These are phyloP conservation scores for Sebastes variabilis DNA, from an alignment of 2,797 vertebrate species.

Conservation along the genomic window DNA sequence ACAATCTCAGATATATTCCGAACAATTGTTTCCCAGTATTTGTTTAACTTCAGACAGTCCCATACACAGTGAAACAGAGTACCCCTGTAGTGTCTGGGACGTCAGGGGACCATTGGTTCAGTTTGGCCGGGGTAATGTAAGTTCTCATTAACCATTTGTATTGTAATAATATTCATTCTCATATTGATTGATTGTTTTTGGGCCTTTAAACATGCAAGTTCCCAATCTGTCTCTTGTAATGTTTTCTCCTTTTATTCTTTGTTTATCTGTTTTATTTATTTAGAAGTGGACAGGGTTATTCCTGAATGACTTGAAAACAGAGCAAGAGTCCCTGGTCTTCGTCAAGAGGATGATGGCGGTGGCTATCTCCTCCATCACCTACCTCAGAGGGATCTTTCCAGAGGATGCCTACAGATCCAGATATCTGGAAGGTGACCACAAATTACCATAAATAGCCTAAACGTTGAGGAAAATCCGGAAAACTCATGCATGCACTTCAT, in stretches of 20 bases:
- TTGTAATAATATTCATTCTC: too few species aligned
- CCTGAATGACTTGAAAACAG: conserved; percentile 70
- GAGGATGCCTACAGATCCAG: conserved; percentile 81
- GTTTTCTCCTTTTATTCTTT: not conserved
- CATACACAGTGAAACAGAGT: too few species aligned
- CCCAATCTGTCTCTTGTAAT: too few species aligned
- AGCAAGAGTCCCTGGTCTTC: conserved; percentile 75
- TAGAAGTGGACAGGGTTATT: conserved; percentile 77
- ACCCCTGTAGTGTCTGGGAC: too few species aligned
- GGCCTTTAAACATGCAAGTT: too few species aligned
- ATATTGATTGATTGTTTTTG: too few species aligned
- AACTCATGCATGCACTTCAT: not conserved
- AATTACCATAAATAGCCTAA: not conserved
- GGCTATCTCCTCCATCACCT: conserved; percentile 78
- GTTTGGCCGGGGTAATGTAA: too few species aligned
- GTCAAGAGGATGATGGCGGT: conserved; percentile 82
- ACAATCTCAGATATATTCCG: too few species aligned
- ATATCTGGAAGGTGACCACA: conserved; percentile 78
- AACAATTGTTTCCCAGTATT: too few species aligned
- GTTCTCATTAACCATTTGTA: too few species aligned
- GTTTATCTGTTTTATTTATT: not conserved
- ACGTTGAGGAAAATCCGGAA: not conserved
- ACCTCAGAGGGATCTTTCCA: conserved; percentile 83
- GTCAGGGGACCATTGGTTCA: too few species aligned
- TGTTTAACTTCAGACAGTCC: too few species aligned